Evolutionary conservation across 2,113 vertebrate species (phyloP).

Genomic region (Gopherus evgoodei): DNA sequence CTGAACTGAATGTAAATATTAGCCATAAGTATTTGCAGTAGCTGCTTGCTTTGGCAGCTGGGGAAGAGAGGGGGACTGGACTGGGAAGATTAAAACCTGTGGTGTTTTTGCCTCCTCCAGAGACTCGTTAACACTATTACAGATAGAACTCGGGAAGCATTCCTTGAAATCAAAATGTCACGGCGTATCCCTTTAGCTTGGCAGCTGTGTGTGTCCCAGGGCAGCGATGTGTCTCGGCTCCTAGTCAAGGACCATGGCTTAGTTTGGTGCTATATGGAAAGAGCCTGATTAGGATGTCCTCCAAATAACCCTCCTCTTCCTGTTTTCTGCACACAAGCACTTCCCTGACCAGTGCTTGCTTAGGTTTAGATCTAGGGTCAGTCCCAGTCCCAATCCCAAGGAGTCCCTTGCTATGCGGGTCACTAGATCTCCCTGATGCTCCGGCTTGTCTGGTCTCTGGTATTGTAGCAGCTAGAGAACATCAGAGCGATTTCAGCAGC

Average conservation of each 20-base stretch:
- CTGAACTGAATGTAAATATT: not conserved
- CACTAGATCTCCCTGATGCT: not conserved
- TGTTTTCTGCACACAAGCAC: accelerated
- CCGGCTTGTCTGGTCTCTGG: not conserved
- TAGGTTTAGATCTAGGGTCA: not conserved
- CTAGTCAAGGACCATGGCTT: not conserved
- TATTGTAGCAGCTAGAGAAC: not conserved
- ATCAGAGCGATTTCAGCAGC: too few relatives aligned
- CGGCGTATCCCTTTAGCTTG: accelerated
- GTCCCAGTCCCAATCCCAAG: not conserved
- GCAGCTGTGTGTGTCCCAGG: accelerated
- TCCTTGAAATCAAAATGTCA: accelerated
- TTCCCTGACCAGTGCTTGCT: not conserved
- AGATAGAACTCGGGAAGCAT: not conserved
- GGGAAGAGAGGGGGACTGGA: not conserved
- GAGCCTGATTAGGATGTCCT: not conserved
- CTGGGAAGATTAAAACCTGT: not conserved
- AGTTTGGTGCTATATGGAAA: accelerated
- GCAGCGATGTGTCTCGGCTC: not conserved
- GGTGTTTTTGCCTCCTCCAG: not conserved
- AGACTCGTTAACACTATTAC: accelerated
- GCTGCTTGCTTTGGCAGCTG: slow-evolving; percentile 40
- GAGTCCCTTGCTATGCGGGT: not conserved
- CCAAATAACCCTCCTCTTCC: not conserved
- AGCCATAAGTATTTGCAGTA: not conserved